These are phyloP conservation scores for Phycodurus eques DNA, from an alignment of 2,113 vertebrate species.

Conservation along the genomic window DNA sequence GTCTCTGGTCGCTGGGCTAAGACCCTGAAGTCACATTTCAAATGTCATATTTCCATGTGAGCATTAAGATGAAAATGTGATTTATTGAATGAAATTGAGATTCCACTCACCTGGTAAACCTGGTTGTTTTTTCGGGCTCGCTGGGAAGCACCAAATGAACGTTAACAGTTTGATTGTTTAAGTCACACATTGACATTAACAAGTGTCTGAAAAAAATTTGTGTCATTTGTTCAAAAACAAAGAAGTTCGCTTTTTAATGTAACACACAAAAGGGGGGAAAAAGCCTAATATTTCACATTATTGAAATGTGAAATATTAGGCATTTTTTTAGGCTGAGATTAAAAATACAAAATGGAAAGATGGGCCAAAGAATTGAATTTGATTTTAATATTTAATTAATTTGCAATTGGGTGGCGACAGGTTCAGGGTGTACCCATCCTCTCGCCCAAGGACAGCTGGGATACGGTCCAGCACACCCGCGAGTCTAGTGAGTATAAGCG, in stretches of 20 bases:
- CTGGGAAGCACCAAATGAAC: conserved; percentile 27
- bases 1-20: conserved; percentile 83
- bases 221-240: background rate
- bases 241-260: background rate
- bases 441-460: too few species aligned
- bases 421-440: too few species aligned
- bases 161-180: background rate
- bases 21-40: conserved; percentile 69
- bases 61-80: background rate
- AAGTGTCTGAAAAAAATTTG: background rate
- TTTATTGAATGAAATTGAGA: background rate
- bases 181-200: background rate
- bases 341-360: background rate
- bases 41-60: background rate
- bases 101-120: conserved; percentile 67
- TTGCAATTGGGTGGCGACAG: too few species aligned
- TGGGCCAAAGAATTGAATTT: background rate
- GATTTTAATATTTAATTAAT: background rate
- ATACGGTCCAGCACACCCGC: too few species aligned
- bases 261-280: background rate
- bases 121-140: conserved; percentile 56
- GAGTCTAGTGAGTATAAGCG: too few species aligned
- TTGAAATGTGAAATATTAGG: too few species aligned
- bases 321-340: too few species aligned
- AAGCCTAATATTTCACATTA: background rate